Conservation (phyloP, 2,113 vertebrate genomes). For the Pampusana beccarii region DNA sequence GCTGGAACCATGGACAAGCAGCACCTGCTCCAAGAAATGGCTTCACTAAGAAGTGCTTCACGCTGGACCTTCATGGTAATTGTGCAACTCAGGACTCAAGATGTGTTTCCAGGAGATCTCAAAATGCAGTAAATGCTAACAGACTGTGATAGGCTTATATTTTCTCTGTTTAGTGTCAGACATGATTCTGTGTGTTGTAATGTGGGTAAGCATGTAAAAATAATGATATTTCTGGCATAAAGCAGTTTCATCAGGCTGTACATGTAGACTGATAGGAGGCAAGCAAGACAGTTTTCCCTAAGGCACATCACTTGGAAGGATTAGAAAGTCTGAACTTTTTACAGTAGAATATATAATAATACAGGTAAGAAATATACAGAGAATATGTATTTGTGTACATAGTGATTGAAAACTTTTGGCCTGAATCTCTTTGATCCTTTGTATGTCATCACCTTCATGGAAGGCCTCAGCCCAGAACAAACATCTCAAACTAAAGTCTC, state of each 20-base stretch:
- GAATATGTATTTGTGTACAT: not conserved
- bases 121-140: not conserved
- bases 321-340: not conserved
- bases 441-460: not conserved
- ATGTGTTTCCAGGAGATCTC: not conserved
- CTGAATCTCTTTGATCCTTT: not conserved
- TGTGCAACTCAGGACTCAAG: not conserved
- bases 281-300: not conserved
- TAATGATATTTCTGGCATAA: not conserved
- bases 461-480: not conserved
- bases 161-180: not conserved
- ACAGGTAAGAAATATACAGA: accelerated
- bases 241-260: not conserved
- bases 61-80: not conserved
- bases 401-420: not conserved
- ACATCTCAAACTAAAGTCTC: not conserved
- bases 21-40: not conserved
- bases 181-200: not conserved
- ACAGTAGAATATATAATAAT: not conserved
- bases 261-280: not conserved
- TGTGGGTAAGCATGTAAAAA: not conserved
- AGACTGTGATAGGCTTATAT: not conserved
- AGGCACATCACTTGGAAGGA: not conserved
- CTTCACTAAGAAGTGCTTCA: not conserved
- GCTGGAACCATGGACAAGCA: not conserved